phyloP scores from a whole-genome alignment of 2,888 invertebrate genomes.

The Dioctria linearis region DNA sequence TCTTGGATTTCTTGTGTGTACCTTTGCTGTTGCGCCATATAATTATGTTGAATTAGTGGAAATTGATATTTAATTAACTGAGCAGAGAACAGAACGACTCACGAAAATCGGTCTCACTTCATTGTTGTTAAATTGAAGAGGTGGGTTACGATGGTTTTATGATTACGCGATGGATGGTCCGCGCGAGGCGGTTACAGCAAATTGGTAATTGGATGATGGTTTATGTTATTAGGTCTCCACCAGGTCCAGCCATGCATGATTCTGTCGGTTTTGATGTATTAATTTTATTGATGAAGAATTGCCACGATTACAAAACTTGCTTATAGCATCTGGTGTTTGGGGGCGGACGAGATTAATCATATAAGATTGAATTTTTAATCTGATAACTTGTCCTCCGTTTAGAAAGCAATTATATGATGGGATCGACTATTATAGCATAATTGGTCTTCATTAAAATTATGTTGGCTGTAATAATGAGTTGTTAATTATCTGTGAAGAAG shows the following conservation, averaged over 20 bases:
- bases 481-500: too few species aligned
- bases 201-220: conserved; percentile 59
- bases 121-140: conserved; percentile 52
- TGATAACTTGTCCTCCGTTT: conserved; percentile 34
- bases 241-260: background rate
- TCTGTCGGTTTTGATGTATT: conserved; percentile 26
- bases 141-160: conserved; percentile 46
- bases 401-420: conserved; percentile 13
- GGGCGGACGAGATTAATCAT: conserved; percentile 35
- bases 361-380: conserved; percentile 33
- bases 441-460: background rate
- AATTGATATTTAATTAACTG: conserved; percentile 59
- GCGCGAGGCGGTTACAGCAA: conserved; percentile 57
- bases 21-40: conserved; percentile 40
- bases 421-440: background rate
- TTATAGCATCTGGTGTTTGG: conserved; percentile 26
- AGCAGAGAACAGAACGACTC: conserved; percentile 42
- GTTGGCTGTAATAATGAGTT: background rate
- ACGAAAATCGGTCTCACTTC: conserved; percentile 50
- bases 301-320: background rate
- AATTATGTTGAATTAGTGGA: conserved; percentile 58
- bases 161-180: conserved; percentile 17
- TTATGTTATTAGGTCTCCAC: conserved; percentile 38
- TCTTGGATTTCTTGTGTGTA: background rate
- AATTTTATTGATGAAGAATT: conserved; percentile 27